These are phyloP conservation scores for Tychaedon coryphoeus DNA, from an alignment of 2,113 vertebrate species.

Conservation along the genomic window DNA sequence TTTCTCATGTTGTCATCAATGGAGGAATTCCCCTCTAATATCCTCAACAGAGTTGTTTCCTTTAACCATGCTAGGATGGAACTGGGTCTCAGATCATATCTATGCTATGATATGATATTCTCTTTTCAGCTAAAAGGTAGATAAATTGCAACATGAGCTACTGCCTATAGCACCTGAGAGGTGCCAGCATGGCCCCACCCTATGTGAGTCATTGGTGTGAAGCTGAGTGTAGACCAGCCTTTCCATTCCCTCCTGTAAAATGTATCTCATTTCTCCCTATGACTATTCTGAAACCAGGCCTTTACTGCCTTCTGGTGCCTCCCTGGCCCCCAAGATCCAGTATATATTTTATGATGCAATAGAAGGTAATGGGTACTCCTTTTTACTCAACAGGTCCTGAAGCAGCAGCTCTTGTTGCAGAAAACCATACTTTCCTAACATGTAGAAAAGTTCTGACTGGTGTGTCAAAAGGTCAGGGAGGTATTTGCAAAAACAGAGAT, in stretches of 20 bases:
- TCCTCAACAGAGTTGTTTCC: conserved; percentile 30
- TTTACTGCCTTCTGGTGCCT: neutral
- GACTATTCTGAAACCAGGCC: neutral
- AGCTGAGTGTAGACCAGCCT: neutral
- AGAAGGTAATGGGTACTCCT: neutral
- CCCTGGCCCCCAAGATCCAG: neutral
- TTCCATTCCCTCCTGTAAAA: neutral
- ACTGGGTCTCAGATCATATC: conserved; percentile 19
- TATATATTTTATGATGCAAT: neutral
- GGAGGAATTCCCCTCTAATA: conserved; percentile 59
- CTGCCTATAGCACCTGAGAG: neutral
- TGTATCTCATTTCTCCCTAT: neutral
- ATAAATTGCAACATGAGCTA: neutral
- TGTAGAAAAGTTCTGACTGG: neutral
- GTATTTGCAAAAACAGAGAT: neutral
- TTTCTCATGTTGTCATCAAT: conserved; percentile 63
- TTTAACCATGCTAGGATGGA: conserved; percentile 16
- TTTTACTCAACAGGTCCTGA: neutral
- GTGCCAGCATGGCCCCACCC: neutral
- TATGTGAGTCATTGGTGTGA: neutral
- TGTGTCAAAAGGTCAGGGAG: neutral
- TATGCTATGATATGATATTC: neutral
- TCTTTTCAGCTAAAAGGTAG: neutral
- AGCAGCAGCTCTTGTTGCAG: neutral
- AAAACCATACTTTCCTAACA: neutral